Conservation (phyloP, 1,140 invertebrate species). For the Atta cephalotes region DNA sequence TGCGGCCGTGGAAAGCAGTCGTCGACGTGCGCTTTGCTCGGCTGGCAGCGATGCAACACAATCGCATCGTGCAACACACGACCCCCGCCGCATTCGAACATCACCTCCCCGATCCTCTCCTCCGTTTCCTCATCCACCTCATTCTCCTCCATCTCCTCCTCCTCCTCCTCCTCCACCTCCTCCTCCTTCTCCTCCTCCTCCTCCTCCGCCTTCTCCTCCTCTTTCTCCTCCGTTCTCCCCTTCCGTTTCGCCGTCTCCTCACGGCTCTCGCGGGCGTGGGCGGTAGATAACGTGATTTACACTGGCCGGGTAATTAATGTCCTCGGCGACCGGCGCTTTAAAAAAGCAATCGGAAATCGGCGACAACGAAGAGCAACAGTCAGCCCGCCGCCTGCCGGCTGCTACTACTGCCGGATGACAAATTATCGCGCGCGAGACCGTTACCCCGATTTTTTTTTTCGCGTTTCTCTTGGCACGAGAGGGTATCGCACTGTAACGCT, state of each 20-base stretch:
- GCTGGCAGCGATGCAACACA: slow-evolving; percentile 71
- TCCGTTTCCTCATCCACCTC: slow-evolving; percentile 12
- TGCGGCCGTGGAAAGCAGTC: slow-evolving; percentile 69
- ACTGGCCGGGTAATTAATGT: slow-evolving; percentile 81
- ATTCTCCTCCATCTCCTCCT: slow-evolving; percentile 6
- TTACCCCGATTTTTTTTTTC: slow-evolving; percentile 53
- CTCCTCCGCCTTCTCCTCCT: not conserved
- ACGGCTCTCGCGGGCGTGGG: slow-evolving; percentile 63
- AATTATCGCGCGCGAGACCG: slow-evolving; percentile 76
- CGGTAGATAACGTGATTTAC: slow-evolving; percentile 83
- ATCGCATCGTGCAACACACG: slow-evolving; percentile 66
- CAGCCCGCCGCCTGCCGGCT: slow-evolving; percentile 64
- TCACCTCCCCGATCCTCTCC: slow-evolving; percentile 1
- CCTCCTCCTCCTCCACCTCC: not conserved
- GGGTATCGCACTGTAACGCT: slow-evolving; percentile 22
- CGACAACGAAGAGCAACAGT: slow-evolving; percentile 77
- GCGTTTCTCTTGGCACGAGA: slow-evolving; percentile 31
- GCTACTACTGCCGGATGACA: slow-evolving; percentile 70
- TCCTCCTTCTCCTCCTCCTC: not conserved
- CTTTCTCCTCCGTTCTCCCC: not conserved
- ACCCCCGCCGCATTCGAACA: slow-evolving; percentile 40
- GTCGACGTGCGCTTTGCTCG: slow-evolving; percentile 71
- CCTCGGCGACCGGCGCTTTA: slow-evolving; percentile 75
- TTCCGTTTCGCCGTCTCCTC: slow-evolving; percentile 34
- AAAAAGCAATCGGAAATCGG: slow-evolving; percentile 83